These are phyloP conservation scores for Machaerirhynchus nigripectus DNA, from an alignment of 2,113 vertebrate genomes.

Conservation along the genomic window DNA sequence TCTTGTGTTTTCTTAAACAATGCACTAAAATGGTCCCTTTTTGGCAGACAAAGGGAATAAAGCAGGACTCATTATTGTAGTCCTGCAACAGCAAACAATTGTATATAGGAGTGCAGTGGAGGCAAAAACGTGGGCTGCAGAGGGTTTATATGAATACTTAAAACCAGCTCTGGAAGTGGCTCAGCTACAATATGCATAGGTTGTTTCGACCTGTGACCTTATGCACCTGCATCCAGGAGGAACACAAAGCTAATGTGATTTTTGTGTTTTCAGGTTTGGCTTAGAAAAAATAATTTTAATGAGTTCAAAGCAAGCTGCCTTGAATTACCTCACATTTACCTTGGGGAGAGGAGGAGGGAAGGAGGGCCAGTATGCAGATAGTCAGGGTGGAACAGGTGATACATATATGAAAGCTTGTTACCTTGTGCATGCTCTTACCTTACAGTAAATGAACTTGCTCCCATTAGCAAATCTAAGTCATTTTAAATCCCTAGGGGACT, in stretches of 20 bases:
- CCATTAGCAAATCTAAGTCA: background rate
- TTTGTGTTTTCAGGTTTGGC: background rate
- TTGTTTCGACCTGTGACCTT: background rate
- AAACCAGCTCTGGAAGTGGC: background rate
- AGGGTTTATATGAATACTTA: background rate
- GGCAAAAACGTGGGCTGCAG: background rate
- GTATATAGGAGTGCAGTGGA: background rate
- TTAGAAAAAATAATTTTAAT: background rate
- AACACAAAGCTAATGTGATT: background rate
- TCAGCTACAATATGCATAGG: background rate
- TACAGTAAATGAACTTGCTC: background rate
- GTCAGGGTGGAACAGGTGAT: background rate
- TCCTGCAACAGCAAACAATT: background rate
- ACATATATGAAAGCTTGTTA: background rate
- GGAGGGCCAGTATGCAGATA: background rate
- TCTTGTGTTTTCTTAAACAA: conserved; percentile 22
- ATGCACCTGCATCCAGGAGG: background rate
- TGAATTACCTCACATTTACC: background rate
- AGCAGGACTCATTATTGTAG: background rate
- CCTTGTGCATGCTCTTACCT: background rate
- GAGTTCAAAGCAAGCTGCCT: background rate
- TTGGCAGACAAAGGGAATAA: conserved; percentile 14
- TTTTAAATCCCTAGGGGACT: background rate
- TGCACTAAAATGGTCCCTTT: background rate
- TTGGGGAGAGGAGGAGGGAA: background rate